phyloP scores from a whole-genome alignment of 23 tunicate species.

The Trididemnum miniatum region DNA sequence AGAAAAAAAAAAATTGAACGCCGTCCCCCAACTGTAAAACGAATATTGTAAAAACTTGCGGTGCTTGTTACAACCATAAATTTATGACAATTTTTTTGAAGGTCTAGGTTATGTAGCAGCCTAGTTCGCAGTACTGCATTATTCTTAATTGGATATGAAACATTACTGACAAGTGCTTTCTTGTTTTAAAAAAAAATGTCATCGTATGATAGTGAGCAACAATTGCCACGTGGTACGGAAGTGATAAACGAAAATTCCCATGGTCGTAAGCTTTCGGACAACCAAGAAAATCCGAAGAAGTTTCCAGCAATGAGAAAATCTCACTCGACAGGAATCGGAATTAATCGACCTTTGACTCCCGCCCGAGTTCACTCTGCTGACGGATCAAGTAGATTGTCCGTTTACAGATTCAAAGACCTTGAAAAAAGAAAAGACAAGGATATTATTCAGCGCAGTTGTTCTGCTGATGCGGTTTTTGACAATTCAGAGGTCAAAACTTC shows the following conservation, averaged over 20 bases:
- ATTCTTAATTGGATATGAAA: too few relatives aligned
- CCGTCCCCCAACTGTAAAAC: too few relatives aligned
- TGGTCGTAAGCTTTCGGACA: not conserved
- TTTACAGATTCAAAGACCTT: not conserved
- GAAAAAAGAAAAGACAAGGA: not conserved
- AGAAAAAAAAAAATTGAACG: too few relatives aligned
- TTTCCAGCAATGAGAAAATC: not conserved
- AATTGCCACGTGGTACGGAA: not conserved
- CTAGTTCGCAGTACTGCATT: too few relatives aligned
- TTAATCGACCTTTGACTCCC: slow-evolving; percentile 31
- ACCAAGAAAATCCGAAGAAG: not conserved
- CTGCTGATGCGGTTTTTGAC: not conserved
- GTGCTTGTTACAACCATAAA: too few relatives aligned
- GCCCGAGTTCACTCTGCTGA: not conserved
- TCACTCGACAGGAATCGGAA: not conserved
- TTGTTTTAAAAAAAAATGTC: too few relatives aligned
- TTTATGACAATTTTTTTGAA: too few relatives aligned
- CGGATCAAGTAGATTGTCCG: not conserved
- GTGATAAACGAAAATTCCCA: not conserved
- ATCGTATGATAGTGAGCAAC: too few relatives aligned
- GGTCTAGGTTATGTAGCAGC: too few relatives aligned
- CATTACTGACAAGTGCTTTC: too few relatives aligned
- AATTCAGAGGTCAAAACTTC: not conserved
- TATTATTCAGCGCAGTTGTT: not conserved
- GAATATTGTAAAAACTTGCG: too few relatives aligned